Evolutionary conservation across 2,113 vertebrate species (phyloP), one percentile per base, ranked within the genome.

Genomic region (Vimba vimba): DNA sequence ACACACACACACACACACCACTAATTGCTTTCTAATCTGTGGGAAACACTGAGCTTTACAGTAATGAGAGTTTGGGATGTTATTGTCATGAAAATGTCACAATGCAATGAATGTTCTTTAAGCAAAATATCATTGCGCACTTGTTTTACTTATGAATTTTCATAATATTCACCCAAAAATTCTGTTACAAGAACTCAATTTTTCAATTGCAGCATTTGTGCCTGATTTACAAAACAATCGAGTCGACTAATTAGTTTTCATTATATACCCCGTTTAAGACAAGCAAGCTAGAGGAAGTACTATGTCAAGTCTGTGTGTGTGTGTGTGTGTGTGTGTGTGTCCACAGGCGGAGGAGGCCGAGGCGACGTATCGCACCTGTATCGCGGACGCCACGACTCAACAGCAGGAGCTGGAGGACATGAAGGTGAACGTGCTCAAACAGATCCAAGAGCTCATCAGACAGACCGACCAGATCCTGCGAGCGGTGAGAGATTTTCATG

Each of bases 401-500:
- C 97, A 97, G 90, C 97, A 96, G 92, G 97, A 98, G 90, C 90
- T 98, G 92, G 97, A 99, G 90, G 96, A 99, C 88, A 96, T 95
- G 52, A 99, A 99, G 93, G 97, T 99, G 92, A 98, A 95, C 0
- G 94, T 96, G 0, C 90, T 99, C 87, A 91, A 96, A 27, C 97
- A 97, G 91, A 95, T 99, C 90, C 98, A 99, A 30, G 97, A 99
- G 23, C 64, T 99, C 89, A 96, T 99, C 93, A 97, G 96, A 74
- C 97, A 99, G 93, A 98, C 95, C 0, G 98, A 99, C 93, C 97
- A 98, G 93, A 95, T 95, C 55, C 93, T 99, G n/a, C 97, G 97
- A 86, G 95, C 93, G 93, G 98, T 99, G 93, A 91, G 96, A 86
- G 25, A 23, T 66, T 30, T 64, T 6, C 62, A 13, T 30, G 12